Evolutionary conservation across 2,113 vertebrate genomes (phyloP), one percentile per base, ranked within the genome.

Genomic region (Sterrhoptilus dennistouni): DNA sequence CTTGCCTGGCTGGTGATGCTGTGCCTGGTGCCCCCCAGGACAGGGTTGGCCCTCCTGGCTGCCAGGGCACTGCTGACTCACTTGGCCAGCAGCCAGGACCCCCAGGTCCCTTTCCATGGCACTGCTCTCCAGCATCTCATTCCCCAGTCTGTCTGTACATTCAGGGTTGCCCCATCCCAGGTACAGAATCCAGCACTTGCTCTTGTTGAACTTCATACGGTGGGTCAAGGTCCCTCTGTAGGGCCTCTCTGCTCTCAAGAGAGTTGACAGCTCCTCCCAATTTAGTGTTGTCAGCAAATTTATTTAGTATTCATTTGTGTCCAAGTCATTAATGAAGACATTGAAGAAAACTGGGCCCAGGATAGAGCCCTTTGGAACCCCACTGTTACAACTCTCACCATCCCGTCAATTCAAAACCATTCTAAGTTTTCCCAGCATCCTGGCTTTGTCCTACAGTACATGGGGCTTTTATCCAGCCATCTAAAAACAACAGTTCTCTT

Each of bases 1-100:
- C 52, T n/a, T 8, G 2, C 33, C 33, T 0, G 0, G 19, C 15
- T 59, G 36, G 23, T 0, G 1, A 56, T 35, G 75, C 23, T 60
- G 45, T 7, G 15, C 52, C 77, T 52, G 33, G 24, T 59, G 50
- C 3, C 0, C 36, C 18, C 1, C 36, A 57, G 52, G 27, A 3
- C 36, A 89, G 3, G 10, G 36, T 0, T 59, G 59, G 5, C 33
- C 19, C 33, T 52, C 33, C 77, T 45, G 68, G 36, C 36, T 65
- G 50, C 14, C 36, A 74, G 52, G 68, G 36, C 44, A 66, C 23
- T 52, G 86, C 44, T 66, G 33, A 0, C 33, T 28, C 22, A 0
- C 6, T 5, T 36, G n/a, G 27, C 44, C 22, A 1, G 2, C 0
- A 0, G 29, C 35, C 19, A 52, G 21, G 21, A 50, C 2, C 21